A percentile compares a stretch with the other conserved stretches of the same genome.
Conservation (phyloP, 2,113 vertebrate species). For the Picathartes gymnocephalus region DNA sequence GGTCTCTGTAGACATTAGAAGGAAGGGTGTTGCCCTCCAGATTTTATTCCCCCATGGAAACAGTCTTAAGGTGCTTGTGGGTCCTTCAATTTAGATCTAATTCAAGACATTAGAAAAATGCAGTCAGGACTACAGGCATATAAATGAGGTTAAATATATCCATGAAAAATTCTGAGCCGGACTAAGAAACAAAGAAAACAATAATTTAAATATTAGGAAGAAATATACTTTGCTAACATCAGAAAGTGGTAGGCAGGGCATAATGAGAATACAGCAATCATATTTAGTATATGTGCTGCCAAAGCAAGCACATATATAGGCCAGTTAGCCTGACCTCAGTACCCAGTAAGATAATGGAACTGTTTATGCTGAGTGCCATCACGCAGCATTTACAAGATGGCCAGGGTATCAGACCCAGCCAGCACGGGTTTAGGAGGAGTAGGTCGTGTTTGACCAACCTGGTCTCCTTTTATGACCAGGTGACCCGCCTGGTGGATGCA, state of each 20-base stretch:
- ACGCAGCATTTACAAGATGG: too few relatives aligned
- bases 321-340: too few relatives aligned
- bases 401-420: too few relatives aligned
- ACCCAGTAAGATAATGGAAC: too few relatives aligned
- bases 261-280: not conserved
- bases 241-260: not conserved
- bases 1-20: not conserved
- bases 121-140: not conserved
- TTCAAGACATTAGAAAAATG: not conserved
- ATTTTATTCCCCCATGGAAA: not conserved
- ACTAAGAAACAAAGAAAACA: not conserved
- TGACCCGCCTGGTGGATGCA: too few relatives aligned
- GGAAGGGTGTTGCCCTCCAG: not conserved
- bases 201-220: not conserved
- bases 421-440: too few relatives aligned
- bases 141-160: not conserved
- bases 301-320: too few relatives aligned
- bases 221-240: not conserved
- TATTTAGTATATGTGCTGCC: not conserved
- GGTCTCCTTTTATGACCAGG: too few relatives aligned
- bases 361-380: too few relatives aligned
- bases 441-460: too few relatives aligned
- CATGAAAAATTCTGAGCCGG: not conserved
- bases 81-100: not conserved
- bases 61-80: not conserved